Base-by-base conservation (phyloP, 30 jellyfish, hydroid and myxozoan species). In the Sanderia malayensis region DNA sequence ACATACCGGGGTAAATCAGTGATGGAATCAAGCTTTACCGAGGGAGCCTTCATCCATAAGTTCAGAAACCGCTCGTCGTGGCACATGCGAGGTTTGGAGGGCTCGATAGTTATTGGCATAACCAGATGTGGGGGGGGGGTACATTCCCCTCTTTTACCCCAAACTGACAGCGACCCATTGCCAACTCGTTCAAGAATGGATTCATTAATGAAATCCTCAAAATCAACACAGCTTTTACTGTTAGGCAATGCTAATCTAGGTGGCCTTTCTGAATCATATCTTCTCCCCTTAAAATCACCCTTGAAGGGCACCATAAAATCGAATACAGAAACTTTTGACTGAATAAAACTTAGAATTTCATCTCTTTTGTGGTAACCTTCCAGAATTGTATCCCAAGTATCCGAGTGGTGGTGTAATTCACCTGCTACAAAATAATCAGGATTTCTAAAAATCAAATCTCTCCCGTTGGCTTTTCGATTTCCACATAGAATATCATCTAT, bases 61-160 rank as follows among this genome's bases (percentile, higher is more conserved):
- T n/a, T n/a, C n/a, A 41, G 15, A 15, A 15, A 41, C 8, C 8
- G 55, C 55, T 41, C 55, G 55, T 41, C 55, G 55, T 41, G 55
- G 55, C 55, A 41, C n/a, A n/a, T n/a, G n/a, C n/a, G n/a, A n/a
- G n/a, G n/a, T 41, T 41, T 41, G 55, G 8, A 6, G n/a, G 55
- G 55, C 15, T 41, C 55, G 8, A 41, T 41, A 6, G 55, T 41
- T 8, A n/a, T n/a, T n/a, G n/a, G n/a, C n/a, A n/a, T n/a, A n/a
- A n/a, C n/a, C n/a, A n/a, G n/a, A n/a, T n/a, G 15, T 41, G 55
- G 55, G 55, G 55, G 55, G 15, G 55, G 55, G 55, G 55, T 41
- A 15, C 55, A 41, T 15, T 8, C 15, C 11, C 15, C 15, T 8
- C 8, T 15, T 41, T 41, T 41, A 15, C 55, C 55, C 15, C n/a